phyloP scores from a whole-genome alignment of 2,888 invertebrate species.

The Drosophila melanosoma region DNA sequence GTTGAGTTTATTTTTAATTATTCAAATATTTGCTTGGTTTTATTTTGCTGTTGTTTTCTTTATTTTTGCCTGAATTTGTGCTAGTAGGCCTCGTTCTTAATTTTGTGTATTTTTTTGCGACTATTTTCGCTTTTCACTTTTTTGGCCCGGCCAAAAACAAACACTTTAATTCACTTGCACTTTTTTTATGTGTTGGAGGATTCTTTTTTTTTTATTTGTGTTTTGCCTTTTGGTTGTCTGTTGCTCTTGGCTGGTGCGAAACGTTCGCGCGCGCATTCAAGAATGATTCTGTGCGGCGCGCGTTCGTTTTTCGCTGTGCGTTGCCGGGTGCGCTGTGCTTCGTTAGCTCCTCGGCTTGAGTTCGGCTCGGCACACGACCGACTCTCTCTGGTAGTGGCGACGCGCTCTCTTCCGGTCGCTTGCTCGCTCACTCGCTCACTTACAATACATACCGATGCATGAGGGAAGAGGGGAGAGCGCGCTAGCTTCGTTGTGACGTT shows the following conservation, averaged over 20 bases:
- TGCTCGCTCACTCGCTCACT: constrained; percentile 14
- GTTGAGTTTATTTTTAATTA: constrained; percentile 77
- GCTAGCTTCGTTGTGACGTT: constrained; percentile 58
- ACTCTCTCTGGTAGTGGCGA: constrained; percentile 17
- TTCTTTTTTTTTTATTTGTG: constrained; percentile 3
- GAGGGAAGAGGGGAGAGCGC: not conserved
- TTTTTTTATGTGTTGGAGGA: constrained; percentile 43
- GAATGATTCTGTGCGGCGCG: constrained; percentile 83
- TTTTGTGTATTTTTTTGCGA: constrained; percentile 48
- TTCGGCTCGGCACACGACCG: constrained; percentile 36
- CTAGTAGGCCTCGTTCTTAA: constrained; percentile 80
- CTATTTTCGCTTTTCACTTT: constrained; percentile 39
- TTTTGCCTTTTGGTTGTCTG: constrained; percentile 11
- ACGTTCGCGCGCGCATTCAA: constrained; percentile 85
- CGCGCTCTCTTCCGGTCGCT: constrained; percentile 65
- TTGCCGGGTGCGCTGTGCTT: constrained; percentile 58
- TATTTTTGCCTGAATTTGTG: constrained; percentile 67
- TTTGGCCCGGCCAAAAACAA: constrained; percentile 34
- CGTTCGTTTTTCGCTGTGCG: constrained; percentile 44
- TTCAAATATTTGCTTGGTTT: constrained; percentile 65
- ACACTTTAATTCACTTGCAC: constrained; percentile 67
- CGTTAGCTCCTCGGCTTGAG: constrained; percentile 37
- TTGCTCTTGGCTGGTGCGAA: constrained; percentile 70
- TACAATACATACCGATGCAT: constrained; percentile 16
- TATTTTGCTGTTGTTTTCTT: constrained; percentile 21